A percentile compares a stretch with the other conserved stretches of the same genome.
Evolutionary conservation across 35 echinoderm and acorn worm genomes (phyloP).

Genomic region (Diadema setosum): DNA sequence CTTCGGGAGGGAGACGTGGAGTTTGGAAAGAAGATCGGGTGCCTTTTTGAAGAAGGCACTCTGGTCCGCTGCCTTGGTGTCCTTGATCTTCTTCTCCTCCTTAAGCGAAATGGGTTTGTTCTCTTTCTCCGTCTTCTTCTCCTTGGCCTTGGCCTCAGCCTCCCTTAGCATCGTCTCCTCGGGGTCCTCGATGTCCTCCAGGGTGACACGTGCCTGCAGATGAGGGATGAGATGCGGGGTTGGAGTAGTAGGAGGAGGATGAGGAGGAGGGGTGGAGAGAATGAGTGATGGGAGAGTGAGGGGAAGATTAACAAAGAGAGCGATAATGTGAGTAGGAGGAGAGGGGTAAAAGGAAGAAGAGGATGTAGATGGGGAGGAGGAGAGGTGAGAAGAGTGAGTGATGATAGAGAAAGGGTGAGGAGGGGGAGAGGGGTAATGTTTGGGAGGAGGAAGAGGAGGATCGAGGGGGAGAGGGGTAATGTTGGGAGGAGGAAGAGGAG

Average conservation of each 20-base stretch:
- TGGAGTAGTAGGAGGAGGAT: too few relatives aligned
- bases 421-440: too few relatives aligned
- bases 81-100: constrained; percentile 74
- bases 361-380: too few relatives aligned
- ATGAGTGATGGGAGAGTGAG: not conserved
- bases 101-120: constrained; percentile 23
- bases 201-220: constrained; percentile 26
- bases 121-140: constrained; percentile 66
- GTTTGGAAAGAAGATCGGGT: constrained; percentile 59
- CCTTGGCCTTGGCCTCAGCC: constrained; percentile 78
- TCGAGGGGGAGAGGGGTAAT: too few relatives aligned
- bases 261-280: not conserved
- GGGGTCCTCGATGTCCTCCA: constrained; percentile 91
- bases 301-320: too few relatives aligned
- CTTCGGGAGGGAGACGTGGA: constrained; percentile 82
- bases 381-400: too few relatives aligned
- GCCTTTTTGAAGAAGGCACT: constrained; percentile 1
- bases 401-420: too few relatives aligned
- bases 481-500: too few relatives aligned
- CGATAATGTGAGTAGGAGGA: too few relatives aligned
- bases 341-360: too few relatives aligned
- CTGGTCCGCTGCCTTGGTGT: constrained; percentile 39
- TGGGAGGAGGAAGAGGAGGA: too few relatives aligned
- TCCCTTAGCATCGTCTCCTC: constrained; percentile 79
- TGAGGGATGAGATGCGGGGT: too few relatives aligned